Evolutionary conservation across 2,888 invertebrate species (phyloP).

Genomic region (Ctena decussata): DNA sequence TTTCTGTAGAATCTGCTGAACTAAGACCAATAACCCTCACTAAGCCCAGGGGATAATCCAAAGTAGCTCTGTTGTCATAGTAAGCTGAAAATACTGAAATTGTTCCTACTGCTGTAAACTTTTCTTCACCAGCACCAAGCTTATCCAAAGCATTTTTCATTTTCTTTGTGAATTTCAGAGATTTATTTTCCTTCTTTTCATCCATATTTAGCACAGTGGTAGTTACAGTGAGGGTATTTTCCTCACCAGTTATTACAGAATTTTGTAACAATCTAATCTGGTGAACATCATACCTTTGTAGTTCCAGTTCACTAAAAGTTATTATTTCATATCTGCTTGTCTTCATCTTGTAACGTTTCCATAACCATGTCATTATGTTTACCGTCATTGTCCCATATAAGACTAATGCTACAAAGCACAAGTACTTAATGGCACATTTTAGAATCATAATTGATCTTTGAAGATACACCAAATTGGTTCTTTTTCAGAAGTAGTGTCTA

Average conservation of each 20-base stretch:
- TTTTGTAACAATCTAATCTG: neutral
- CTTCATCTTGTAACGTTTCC: neutral
- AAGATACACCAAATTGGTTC: too few relatives aligned
- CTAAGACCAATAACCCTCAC: constrained; percentile 70
- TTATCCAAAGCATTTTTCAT: neutral
- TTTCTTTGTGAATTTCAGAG: neutral
- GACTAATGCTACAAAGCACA: constrained; percentile 26
- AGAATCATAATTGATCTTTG: constrained; percentile 7
- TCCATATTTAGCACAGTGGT: neutral
- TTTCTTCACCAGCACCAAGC: neutral
- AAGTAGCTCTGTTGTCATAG: constrained; percentile 71
- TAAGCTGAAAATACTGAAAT: constrained; percentile 77
- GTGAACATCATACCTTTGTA: constrained; percentile 2
- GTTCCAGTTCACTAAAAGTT: constrained; percentile 4
- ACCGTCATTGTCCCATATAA: constrained; percentile 41
- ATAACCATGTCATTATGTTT: neutral
- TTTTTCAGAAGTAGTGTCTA: too few relatives aligned
- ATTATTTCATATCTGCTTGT: neutral
- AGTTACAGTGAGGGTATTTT: neutral
- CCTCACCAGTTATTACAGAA: neutral
- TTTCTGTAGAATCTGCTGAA: constrained; percentile 42
- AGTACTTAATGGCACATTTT: constrained; percentile 34
- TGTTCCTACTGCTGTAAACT: constrained; percentile 54
- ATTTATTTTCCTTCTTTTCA: too few relatives aligned
- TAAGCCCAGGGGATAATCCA: constrained; percentile 35